Evolutionary conservation across 2,888 invertebrate genomes (phyloP), one percentile per base, ranked within the genome.

Genomic region (Ectemnius lituratus): DNA sequence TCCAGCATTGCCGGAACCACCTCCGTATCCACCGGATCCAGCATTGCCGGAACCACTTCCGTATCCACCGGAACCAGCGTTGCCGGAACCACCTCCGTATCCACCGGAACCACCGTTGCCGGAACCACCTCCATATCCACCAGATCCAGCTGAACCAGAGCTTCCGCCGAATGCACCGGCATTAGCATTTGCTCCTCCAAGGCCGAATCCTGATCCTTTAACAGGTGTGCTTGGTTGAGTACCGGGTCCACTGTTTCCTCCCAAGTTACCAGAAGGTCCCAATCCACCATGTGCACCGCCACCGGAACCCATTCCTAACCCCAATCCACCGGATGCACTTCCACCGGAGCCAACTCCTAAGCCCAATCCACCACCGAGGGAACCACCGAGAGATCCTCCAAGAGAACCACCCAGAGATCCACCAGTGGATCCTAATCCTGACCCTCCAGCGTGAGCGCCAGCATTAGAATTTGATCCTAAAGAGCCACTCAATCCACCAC

Each of bases 71-170:
- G 14, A 52, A 4, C 52, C 52, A 16, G 52, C 4, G 16, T 6
- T 52, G 1, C 52, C 52, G 52, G 13, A 45, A 37, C 16, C 27
- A 23, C 37, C 28, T 13, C 13, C 37, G 11, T 64, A 64, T 27
- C 57, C 16, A n/a, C 13, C 13, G n/a, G 14, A 52, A 0, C 52
- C 52, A 16, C 16, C 4, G 6, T 16, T 52, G 5, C 52, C 52
- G 52, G 13, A 45, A 37, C 16, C 27, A 23, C 37, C 49, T 14
- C 13, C 37, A 11, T 64, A 64, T 27, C 57, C 70, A 18, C 74
- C 73, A 56, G 63, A 62, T 2, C 67, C 67, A 61, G 65, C 67
- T 2, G 20, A 18, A 27, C 73, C 73, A 60, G 69, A 62, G 4
- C 69, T 65, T 23, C 66, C 71, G 52, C n/a, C 52, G 52, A 14